Evolutionary conservation across 2,888 invertebrate species (phyloP), one percentile per base, ranked within the genome.

Genomic region (Plebejus melissa): DNA sequence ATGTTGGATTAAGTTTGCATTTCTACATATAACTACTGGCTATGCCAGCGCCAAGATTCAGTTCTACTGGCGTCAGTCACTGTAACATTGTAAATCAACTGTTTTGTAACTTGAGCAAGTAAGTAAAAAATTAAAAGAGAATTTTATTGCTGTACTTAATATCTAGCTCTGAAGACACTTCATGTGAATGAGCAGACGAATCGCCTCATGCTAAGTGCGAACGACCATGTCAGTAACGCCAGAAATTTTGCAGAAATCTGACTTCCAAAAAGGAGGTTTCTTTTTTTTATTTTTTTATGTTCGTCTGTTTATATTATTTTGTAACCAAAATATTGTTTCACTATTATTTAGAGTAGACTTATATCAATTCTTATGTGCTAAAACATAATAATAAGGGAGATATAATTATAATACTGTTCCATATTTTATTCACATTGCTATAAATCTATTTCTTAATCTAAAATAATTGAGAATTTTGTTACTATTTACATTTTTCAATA

Each of bases 331-430:
- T 1, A 16, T 54, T 13, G 13, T 13, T 50, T 13, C 50, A 50
- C 13, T 54, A 16, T 4, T 54, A 54, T 54, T 54, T 54, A 16
- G 54, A 54, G 54, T 54, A 16, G 13, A 1, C 13, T 54, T 54
- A 54, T 54, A 13, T 4, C 16, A 54, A 54, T 54, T 16, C 3
- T 50, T 46, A 46, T 2, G 28, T 4, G 2, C 32, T 65, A 65
- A 36, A 65, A 65, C 7, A 65, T 65, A 65, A 36, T 28, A 60
- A 13, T 65, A 16, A 13, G 65, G 1, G 65, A 22, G 9, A 70
- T 41, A 41, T 72, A 72, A 72, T 54, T 46, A 72, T 72, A 72
- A 72, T 72, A 72, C 72, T 72, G 72, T 72, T 72, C 54, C 32
- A 32, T 13, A 65, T 65, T 54, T 72, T 72, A 72, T 72, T 50